Evolutionary conservation across 2,113 vertebrate genomes (phyloP).

Genomic region (Bostrychus sinensis): DNA sequence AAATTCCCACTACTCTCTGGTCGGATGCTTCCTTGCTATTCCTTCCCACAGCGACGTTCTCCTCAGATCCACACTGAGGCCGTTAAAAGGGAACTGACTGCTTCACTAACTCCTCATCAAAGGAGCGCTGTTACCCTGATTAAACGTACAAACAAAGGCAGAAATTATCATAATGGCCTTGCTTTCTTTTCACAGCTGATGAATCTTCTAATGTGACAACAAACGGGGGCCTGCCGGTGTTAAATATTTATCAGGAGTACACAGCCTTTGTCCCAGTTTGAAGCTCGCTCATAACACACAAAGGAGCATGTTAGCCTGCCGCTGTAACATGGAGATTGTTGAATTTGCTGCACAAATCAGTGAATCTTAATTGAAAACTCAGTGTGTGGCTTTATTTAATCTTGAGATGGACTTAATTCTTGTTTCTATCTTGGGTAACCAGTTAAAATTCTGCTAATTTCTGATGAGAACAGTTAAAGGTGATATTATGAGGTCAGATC

Average conservation of each 20-base stretch:
- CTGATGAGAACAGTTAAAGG: conserved; percentile 12
- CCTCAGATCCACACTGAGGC: conserved; percentile 3
- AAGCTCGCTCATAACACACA: conserved; percentile 17
- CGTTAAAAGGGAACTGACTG: conserved; percentile 17
- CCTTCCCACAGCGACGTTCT: conserved; percentile 9
- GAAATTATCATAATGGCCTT: conserved; percentile 32
- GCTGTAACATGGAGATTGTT: conserved; percentile 19
- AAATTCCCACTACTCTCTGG: not conserved
- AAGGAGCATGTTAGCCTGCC: conserved; percentile 15
- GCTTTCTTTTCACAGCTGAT: conserved; percentile 39
- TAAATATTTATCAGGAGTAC: conserved; percentile 53
- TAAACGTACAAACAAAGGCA: conserved; percentile 39
- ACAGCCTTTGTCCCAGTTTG: conserved; percentile 30
- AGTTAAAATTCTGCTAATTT: not conserved
- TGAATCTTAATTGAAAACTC: conserved; percentile 1
- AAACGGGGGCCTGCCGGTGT: conserved; percentile 22
- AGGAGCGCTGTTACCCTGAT: conserved; percentile 34
- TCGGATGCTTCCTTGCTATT: conserved; percentile 19
- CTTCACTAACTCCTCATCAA: conserved; percentile 28
- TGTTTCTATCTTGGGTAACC: too few relatives aligned
- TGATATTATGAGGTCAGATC: too few relatives aligned
- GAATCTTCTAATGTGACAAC: conserved; percentile 49
- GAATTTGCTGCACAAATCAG: not conserved
- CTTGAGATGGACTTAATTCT: not conserved
- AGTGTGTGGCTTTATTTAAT: not conserved